phyloP scores from a whole-genome alignment of 2,797 vertebrate species.

The Ctenochaetus hawaiiensis region DNA sequence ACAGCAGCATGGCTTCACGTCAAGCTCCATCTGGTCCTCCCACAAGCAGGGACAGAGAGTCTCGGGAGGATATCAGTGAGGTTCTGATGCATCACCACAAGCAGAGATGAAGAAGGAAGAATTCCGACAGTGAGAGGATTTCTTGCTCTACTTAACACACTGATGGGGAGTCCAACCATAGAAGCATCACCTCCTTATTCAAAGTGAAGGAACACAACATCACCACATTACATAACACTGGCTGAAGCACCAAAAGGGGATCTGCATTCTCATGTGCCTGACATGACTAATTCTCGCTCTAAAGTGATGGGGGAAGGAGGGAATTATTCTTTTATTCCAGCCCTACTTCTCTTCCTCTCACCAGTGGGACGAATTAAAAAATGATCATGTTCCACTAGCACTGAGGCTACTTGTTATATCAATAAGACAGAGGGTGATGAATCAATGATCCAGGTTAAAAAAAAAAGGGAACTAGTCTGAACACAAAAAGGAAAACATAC shows the following conservation, averaged over 20 bases:
- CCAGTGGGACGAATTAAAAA: constrained; percentile 43
- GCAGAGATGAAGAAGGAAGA: constrained; percentile 24
- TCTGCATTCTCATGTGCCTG: constrained; percentile 33
- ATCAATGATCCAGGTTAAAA: constrained; percentile 35
- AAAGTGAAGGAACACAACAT: constrained; percentile 43
- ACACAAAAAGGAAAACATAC: too few species aligned
- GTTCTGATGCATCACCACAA: constrained; percentile 53
- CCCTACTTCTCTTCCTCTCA: constrained; percentile 3
- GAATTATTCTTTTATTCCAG: constrained; percentile 1
- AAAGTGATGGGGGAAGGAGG: constrained; percentile 1
- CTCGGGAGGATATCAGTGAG: constrained; percentile 51
- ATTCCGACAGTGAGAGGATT: constrained; percentile 56
- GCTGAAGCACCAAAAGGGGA: constrained; percentile 48
- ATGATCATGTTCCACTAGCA: constrained; percentile 20
- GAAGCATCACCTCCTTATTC: constrained; percentile 57
- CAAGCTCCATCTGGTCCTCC: constrained; percentile 72
- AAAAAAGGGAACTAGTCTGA: not conserved
- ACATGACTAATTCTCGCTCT: constrained; percentile 39
- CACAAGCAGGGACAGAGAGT: constrained; percentile 58
- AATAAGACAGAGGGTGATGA: constrained; percentile 9
- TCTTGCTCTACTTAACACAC: constrained; percentile 70
- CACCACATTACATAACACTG: constrained; percentile 64
- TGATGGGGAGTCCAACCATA: constrained; percentile 45
- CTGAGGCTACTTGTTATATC: constrained; percentile 18
- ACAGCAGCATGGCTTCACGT: constrained; percentile 47